Base-by-base conservation (phyloP, 2,888 invertebrate genomes). In the Pinctada fucata region DNA sequence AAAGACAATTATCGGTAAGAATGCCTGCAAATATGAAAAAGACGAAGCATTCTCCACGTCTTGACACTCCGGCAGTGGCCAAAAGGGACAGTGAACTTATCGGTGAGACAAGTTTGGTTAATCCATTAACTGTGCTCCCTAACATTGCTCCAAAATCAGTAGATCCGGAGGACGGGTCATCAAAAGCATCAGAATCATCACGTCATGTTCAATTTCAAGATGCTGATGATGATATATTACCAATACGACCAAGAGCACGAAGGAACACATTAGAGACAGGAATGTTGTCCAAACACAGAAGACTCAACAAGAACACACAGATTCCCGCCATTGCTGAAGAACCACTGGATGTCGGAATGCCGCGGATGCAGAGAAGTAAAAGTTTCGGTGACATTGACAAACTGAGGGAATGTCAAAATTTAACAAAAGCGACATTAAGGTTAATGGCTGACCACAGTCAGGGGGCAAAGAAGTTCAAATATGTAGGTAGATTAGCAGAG, bases 391-490 rank as follows among this genome's bases (percentile, higher is more conserved):
- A 68, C 2, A 68, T 68, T 8, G 45, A 8, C 3, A 68, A 31
- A 47, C 48, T 68, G 48, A n/a, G 5, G 13, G 45, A 45, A 13
- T 1, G 45, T 45, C 16, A 68, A 13, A 47, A 68, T 45, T 3
- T 31, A 68, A 6, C 45, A 31, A 68, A 68, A 45, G 16, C 47
- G 13, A 10, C 68, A 45, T 47, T 68, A 13, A 16, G 68, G 10
- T 45, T 68, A 13, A 31, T 68, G 68, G 47, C 13, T 31, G 68
- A 68, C 47, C 68, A 68, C 5, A 50, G 66, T 13, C 65, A 16
- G 16, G 74, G 74, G 4, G 48, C 66, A 51, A 16, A 49, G 10
- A 74, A 74, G 31, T 74, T 65, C 31, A 74, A 74, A 31, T 74
- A 66, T 31, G 45, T 74, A 50, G 45, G 49, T n/a, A 65, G 49